Evolutionary conservation across 2,797 vertebrate species (phyloP).

Genomic region (Apogon talboti): DNA sequence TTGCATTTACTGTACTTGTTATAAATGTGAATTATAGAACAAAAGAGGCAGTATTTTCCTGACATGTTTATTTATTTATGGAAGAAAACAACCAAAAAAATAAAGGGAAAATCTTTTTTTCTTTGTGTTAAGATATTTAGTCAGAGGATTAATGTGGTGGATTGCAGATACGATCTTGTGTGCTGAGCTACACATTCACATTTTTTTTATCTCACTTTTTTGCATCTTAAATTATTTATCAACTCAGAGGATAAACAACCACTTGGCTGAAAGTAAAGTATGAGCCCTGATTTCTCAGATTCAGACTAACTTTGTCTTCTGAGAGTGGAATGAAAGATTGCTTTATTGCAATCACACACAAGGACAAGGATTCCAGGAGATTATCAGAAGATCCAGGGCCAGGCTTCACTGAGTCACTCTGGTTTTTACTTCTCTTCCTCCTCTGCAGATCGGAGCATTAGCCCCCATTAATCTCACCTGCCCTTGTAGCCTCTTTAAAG

Average conservation of each 20-base stretch:
- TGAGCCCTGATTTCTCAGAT: conserved; percentile 5
- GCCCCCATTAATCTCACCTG: conserved; percentile 59
- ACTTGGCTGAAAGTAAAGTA: conserved; percentile 9
- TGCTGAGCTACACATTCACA: not conserved
- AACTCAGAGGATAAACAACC: not conserved
- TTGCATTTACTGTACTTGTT: conserved; percentile 1
- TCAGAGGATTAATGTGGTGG: no score
- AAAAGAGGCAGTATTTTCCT: no score
- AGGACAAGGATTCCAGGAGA: conserved; percentile 40
- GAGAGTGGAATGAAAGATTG: conserved; percentile 15
- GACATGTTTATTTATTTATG: no score
- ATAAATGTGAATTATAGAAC: no score
- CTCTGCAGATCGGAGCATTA: conserved; percentile 53
- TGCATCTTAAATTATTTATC: not conserved
- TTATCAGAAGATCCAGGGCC: conserved; percentile 57
- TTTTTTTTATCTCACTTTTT: not conserved
- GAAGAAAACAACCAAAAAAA: no score
- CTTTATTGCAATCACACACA: not conserved
- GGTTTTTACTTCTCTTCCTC: conserved; percentile 40
- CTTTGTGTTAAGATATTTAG: no score
- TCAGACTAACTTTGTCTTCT: conserved; percentile 8
- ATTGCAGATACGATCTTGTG: not conserved
- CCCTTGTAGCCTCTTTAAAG: conserved; percentile 28
- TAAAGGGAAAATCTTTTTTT: no score
- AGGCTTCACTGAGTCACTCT: conserved; percentile 36